phyloP scores from a whole-genome alignment of 1,140 invertebrate genomes.

The Mycetomoellerius zeteki region DNA sequence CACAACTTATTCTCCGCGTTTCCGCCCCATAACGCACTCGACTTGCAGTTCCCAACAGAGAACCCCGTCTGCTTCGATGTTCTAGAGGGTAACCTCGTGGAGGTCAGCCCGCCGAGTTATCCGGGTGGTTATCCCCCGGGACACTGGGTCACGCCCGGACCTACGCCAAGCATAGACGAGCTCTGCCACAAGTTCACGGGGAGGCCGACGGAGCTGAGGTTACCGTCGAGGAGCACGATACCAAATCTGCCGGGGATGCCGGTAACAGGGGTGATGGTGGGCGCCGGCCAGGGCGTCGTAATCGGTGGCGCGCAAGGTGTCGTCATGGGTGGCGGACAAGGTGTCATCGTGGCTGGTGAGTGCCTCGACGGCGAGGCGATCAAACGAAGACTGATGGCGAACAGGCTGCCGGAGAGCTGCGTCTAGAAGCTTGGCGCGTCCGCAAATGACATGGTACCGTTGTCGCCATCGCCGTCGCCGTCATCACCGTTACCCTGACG shows the following conservation, averaged over 20 bases:
- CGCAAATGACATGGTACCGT: not conserved
- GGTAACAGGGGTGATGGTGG: conserved; percentile 75
- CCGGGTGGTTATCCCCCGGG: conserved; percentile 82
- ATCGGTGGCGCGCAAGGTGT: conserved; percentile 79
- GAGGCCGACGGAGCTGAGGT: conserved; percentile 84
- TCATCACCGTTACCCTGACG: not conserved
- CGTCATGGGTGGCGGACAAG: conserved; percentile 70
- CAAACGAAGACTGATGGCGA: conserved; percentile 91
- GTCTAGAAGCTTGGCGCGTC: conserved; percentile 86
- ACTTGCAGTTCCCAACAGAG: conserved; percentile 30
- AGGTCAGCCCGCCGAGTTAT: conserved; percentile 86
- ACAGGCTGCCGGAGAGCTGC: conserved; percentile 92
- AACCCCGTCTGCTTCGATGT: conserved; percentile 58
- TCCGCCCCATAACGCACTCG: conserved; percentile 38
- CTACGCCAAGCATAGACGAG: conserved; percentile 86
- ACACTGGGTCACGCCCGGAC: conserved; percentile 85
- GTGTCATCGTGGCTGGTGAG: conserved; percentile 84
- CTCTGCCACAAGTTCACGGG: conserved; percentile 84
- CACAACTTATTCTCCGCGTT: conserved; percentile 42
- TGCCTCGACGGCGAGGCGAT: conserved; percentile 89
- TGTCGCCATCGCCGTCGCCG: not conserved
- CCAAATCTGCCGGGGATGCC: conserved; percentile 86
- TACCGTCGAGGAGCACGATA: conserved; percentile 85
- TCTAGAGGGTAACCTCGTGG: conserved; percentile 83
- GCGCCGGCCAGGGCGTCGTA: conserved; percentile 78